These are phyloP conservation scores for Agrypnus murinus DNA, from an alignment of 2,888 invertebrate species.

Conservation along the genomic window DNA sequence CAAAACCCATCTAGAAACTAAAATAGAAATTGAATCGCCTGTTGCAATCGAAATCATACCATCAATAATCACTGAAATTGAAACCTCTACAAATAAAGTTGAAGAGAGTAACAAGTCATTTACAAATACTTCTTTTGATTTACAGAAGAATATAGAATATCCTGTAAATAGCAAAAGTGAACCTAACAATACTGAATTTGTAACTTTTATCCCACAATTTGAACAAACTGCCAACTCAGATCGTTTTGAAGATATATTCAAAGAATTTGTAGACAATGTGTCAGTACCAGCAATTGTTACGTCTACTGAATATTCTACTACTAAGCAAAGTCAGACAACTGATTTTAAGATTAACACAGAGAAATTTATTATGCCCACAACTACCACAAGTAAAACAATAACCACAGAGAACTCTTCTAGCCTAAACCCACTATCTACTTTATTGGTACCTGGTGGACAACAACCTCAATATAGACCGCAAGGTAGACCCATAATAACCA, in stretches of 20 bases:
- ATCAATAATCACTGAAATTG: neutral
- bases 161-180: neutral
- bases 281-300: constrained; percentile 45
- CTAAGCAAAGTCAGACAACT: neutral
- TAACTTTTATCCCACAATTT: constrained; percentile 10
- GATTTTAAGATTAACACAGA: constrained; percentile 5
- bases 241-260: constrained; percentile 59
- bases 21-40: constrained; percentile 33
- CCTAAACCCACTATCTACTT: constrained; percentile 77
- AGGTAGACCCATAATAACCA: constrained; percentile 77
- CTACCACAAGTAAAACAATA: constrained; percentile 42
- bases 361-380: neutral
- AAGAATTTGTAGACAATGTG: constrained; percentile 58
- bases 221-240: constrained; percentile 31
- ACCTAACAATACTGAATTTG: neutral
- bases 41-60: neutral
- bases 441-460: constrained; percentile 77
- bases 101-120: neutral
- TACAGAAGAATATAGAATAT: neutral
- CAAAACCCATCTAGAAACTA: constrained; percentile 24
- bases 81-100: neutral
- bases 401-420: constrained; percentile 58
- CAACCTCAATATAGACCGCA: constrained; percentile 69
- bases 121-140: neutral
- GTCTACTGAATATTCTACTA: neutral